phyloP scores from a whole-genome alignment of 1,140 invertebrate species.

The Plutomurus gul region DNA sequence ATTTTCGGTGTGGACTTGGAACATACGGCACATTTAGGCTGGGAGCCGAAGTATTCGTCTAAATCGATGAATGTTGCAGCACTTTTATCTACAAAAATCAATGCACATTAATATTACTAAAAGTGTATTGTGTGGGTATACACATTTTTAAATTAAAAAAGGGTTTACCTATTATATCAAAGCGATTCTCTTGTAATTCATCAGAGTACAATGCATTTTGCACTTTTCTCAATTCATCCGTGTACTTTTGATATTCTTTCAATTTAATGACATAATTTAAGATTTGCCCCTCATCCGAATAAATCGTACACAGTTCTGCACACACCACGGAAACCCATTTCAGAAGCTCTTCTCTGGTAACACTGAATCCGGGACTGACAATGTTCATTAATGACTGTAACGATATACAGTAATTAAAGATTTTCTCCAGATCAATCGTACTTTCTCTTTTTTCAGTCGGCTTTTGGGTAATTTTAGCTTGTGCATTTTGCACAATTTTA shows the following conservation, averaged over 20 bases:
- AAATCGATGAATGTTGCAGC: not conserved
- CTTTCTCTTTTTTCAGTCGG: too few relatives aligned
- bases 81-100: not conserved
- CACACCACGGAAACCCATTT: not conserved
- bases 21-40: constrained; percentile 2
- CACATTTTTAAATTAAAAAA: too few relatives aligned
- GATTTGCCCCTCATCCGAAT: constrained; percentile 2
- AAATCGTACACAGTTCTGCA: not conserved
- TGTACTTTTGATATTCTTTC: not conserved
- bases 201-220: not conserved
- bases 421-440: not conserved
- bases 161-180: not conserved
- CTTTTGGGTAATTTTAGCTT: too few relatives aligned
- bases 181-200: not conserved
- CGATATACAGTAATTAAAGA: not conserved
- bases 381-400: not conserved
- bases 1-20: not conserved
- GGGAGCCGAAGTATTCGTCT: not conserved
- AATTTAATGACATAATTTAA: not conserved
- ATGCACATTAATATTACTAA: not conserved
- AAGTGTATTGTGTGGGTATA: too few relatives aligned
- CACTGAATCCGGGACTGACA: not conserved
- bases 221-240: not conserved
- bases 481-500: too few relatives aligned
- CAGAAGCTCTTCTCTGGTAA: not conserved